These are phyloP conservation scores for Jaculus jaculus DNA, from an alignment of 2,113 vertebrate genomes.

Conservation along the genomic window DNA sequence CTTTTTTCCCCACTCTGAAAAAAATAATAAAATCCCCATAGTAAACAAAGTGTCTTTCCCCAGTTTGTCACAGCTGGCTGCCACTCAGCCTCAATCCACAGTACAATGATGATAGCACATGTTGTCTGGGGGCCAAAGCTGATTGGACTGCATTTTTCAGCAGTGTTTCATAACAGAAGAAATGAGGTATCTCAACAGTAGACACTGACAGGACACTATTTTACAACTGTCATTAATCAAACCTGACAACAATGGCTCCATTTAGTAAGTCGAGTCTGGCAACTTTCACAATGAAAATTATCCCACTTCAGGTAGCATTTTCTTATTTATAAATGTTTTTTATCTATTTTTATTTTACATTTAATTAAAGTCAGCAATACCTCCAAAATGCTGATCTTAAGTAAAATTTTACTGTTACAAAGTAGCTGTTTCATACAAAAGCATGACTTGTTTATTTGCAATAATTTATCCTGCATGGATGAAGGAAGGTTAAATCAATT, in stretches of 20 bases:
- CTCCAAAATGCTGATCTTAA: constrained; percentile 51
- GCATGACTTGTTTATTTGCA: background rate
- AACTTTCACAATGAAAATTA: constrained; percentile 83
- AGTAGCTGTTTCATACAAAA: constrained; percentile 52
- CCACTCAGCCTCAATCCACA: constrained; percentile 88
- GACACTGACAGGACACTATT: constrained; percentile 84
- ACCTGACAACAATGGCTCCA: constrained; percentile 83
- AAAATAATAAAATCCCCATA: constrained; percentile 40
- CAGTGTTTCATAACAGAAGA: constrained; percentile 84
- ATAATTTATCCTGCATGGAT: background rate
- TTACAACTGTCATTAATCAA: constrained; percentile 88
- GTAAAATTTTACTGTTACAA: constrained; percentile 9
- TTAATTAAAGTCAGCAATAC: constrained; percentile 78
- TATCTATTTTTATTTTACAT: constrained; percentile 60
- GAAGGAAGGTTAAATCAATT: background rate
- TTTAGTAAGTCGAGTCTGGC: constrained; percentile 82
- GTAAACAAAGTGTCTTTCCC: constrained; percentile 80
- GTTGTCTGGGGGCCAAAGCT: constrained; percentile 87
- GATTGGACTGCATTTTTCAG: constrained; percentile 87
- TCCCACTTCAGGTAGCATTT: constrained; percentile 79
- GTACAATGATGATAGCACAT: constrained; percentile 87
- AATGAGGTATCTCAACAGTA: constrained; percentile 79
- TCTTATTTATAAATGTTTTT: constrained; percentile 78
- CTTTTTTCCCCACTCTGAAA: constrained; percentile 59
- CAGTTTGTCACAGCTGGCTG: constrained; percentile 88